Evolutionary conservation across 2,888 invertebrate genomes (phyloP), one percentile per base, ranked within the genome.

Genomic region (Gibbula magus): DNA sequence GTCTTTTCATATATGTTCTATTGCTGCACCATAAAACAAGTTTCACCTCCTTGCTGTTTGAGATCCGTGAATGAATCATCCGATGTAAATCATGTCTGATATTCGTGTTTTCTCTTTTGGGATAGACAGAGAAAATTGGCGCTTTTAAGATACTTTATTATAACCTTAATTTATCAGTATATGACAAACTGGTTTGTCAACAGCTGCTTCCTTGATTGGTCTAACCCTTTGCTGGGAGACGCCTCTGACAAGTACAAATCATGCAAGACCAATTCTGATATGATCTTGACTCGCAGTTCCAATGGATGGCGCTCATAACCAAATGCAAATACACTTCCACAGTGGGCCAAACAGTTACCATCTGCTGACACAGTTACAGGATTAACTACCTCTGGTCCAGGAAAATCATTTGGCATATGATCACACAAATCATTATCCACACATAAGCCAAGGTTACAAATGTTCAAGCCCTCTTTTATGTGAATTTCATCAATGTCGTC

Each of bases 331-430:
- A 75, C 74, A 76, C 76, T 79, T n/a, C 73, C 78, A 29, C 67
- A 76, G 16, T 75, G 22, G 32, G 81, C 75, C 25, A 77, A 66
- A 80, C 80, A 80, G 73, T 77, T 77, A n/a, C 80, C 77, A 29
- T 77, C 73, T 45, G 80, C 80, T 51, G 53, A 16, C 39, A 80
- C 56, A 16, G 18, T 35, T 39, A 70, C 54, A 22, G 54, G 80
- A 77, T 54, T 70, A 20, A 77, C 39, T 22, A n/a, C 29, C 13
- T 20, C 18, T 22, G 51, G 18, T 25, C 67, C 35, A 22, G 22
- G 70, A 76, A 76, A 53, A 39, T 79, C 75, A n/a, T 22, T 16
- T 67, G 79, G 79, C n/a, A 56, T 56, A 7, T n/a, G 5, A 56
- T 56, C 70, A 29, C 35, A 35, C 35, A 35, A 5, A 35, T 35